phyloP scores from a whole-genome alignment of 2,797 vertebrate species.

The Falco rusticolus region DNA sequence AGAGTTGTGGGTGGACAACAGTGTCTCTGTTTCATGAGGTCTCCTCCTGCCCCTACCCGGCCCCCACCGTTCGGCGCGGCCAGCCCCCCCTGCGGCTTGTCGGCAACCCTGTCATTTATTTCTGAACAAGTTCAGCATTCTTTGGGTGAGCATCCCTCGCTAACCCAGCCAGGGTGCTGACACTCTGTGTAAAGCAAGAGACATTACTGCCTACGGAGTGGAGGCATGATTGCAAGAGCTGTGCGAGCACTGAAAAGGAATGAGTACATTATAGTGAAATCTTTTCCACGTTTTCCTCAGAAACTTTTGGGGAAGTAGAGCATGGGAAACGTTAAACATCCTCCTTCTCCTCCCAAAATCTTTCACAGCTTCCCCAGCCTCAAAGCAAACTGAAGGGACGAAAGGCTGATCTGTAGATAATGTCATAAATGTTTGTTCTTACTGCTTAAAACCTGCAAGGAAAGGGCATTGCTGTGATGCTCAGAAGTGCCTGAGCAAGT shows the following conservation, averaged over 20 bases:
- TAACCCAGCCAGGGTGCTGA: background rate
- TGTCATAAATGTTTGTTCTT: slow-evolving; percentile 11
- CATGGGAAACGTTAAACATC: background rate
- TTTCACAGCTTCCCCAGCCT: background rate
- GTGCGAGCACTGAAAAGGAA: background rate
- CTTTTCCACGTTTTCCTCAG: background rate
- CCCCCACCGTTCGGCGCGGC: background rate
- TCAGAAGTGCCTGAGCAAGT: slow-evolving; percentile 35
- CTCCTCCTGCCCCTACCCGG: background rate
- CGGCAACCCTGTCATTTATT: background rate
- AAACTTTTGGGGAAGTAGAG: slow-evolving; percentile 28
- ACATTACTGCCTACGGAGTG: background rate
- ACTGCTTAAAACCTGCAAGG: slow-evolving; percentile 30
- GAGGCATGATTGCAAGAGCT: background rate
- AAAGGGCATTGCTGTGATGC: slow-evolving; percentile 1
- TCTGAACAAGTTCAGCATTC: background rate
- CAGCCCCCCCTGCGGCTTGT: background rate
- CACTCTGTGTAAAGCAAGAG: background rate
- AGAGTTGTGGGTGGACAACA: slow-evolving; percentile 11
- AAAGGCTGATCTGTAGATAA: slow-evolving; percentile 3
- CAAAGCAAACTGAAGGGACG: background rate
- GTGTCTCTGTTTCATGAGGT: background rate
- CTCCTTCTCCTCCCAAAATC: background rate
- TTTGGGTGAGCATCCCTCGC: background rate
- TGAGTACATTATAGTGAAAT: background rate